Evolutionary conservation across 2,888 invertebrate genomes (phyloP).

Genomic region (Ptychoptera albimana): DNA sequence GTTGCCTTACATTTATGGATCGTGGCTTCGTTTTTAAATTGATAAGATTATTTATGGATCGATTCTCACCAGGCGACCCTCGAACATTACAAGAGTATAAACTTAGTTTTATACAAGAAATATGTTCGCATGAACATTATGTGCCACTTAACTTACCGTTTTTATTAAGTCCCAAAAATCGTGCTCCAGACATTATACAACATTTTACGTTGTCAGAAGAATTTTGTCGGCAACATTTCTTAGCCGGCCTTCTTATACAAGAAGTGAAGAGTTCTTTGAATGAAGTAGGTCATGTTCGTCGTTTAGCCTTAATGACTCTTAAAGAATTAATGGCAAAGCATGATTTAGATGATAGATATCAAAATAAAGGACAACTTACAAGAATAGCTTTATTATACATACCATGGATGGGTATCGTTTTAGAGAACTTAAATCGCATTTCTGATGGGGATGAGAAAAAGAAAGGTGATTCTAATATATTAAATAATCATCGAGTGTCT

Average conservation of each 20-base stretch:
- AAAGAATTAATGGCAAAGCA: conserved; percentile 86
- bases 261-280: conserved; percentile 77
- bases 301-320: conserved; percentile 61
- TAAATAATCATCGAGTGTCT: conserved; percentile 35
- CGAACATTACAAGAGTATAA: conserved; percentile 78
- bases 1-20: conserved; percentile 83
- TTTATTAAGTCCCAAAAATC: conserved; percentile 31
- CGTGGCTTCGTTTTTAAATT: conserved; percentile 83
- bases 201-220: conserved; percentile 59
- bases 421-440: conserved; percentile 74
- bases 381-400: conserved; percentile 81
- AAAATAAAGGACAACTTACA: conserved; percentile 60
- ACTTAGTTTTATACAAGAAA: conserved; percentile 77
- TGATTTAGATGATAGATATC: conserved; percentile 81
- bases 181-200: conserved; percentile 34
- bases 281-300: conserved; percentile 69
- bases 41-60: conserved; percentile 73
- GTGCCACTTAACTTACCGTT: conserved; percentile 85
- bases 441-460: conserved; percentile 30
- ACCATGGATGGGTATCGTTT: conserved; percentile 75
- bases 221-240: conserved; percentile 82
- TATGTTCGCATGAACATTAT: conserved; percentile 90
- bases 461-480: conserved; percentile 25
- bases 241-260: conserved; percentile 73
- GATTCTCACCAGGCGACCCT: conserved; percentile 67